Evolutionary conservation across 2,797 vertebrate species (phyloP).

Genomic region (Tokudaia muenninki): DNA sequence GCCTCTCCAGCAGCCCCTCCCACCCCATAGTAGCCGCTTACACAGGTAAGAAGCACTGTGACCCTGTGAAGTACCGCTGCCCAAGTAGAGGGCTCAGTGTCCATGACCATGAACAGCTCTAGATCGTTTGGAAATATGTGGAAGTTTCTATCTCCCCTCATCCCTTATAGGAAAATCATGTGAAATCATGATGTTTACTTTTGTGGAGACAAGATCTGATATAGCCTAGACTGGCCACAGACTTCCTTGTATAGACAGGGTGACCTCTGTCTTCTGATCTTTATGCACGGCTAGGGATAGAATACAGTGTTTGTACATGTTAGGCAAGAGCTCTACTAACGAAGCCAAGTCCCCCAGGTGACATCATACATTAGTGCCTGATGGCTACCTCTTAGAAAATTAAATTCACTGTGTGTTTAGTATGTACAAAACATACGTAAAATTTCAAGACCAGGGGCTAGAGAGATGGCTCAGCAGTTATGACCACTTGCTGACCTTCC

Average conservation of each 20-base stretch:
- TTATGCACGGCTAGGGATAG: background rate
- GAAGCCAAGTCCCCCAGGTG: background rate
- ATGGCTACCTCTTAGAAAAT: background rate
- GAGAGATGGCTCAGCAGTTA: background rate
- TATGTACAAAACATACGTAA: background rate
- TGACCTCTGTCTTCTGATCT: background rate
- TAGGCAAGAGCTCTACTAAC: background rate
- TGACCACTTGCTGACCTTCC: background rate
- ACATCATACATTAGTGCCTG: background rate
- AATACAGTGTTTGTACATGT: background rate
- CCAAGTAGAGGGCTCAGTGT: background rate
- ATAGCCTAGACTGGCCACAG: background rate
- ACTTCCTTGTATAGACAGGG: background rate
- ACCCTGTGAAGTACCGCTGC: background rate
- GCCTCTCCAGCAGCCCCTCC: background rate
- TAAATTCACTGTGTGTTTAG: background rate
- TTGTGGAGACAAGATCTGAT: background rate
- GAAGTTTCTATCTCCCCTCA: conserved; percentile 30
- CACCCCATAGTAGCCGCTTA: background rate
- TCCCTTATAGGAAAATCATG: background rate
- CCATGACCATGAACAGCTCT: background rate
- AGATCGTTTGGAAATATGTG: background rate
- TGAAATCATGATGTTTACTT: background rate
- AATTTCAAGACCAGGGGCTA: background rate
- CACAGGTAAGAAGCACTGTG: background rate